These are phyloP conservation scores for Cydia amplana DNA, from an alignment of 1,140 invertebrate species.

Conservation along the genomic window DNA sequence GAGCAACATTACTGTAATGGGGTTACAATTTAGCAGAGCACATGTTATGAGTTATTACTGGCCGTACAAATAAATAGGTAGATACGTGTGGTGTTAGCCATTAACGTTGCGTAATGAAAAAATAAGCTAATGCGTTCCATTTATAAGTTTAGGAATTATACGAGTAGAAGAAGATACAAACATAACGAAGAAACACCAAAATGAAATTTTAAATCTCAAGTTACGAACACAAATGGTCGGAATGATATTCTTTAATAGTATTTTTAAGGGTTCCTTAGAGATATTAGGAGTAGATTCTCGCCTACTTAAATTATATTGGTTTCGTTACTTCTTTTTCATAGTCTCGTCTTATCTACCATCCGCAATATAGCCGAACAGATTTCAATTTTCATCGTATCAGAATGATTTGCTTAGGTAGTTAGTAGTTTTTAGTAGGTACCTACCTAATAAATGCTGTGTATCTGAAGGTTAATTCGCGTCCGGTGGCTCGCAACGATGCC, in stretches of 20 bases:
- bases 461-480: background rate
- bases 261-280: too few species aligned
- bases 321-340: too few species aligned
- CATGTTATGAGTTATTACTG: slow-evolving; percentile 21
- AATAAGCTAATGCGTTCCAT: background rate
- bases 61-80: slow-evolving; percentile 10
- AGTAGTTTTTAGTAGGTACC: background rate
- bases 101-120: slow-evolving; percentile 20
- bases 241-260: too few species aligned
- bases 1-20: slow-evolving; percentile 2
- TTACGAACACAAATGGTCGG: too few species aligned
- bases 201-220: too few species aligned
- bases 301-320: too few species aligned
- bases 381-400: too few species aligned
- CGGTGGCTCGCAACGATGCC: background rate
- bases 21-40: slow-evolving; percentile 17
- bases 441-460: background rate
- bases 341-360: too few species aligned
- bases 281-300: too few species aligned
- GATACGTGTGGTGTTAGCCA: slow-evolving; percentile 6
- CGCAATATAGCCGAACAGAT: too few species aligned
- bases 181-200: too few species aligned
- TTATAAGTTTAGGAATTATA: background rate
- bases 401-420: background rate
- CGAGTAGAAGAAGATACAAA: too few species aligned